These are phyloP conservation scores for Rhopilema esculentum DNA, from an alignment of 30 jellyfish, hydroid and myxozoan species.

Conservation along the genomic window DNA sequence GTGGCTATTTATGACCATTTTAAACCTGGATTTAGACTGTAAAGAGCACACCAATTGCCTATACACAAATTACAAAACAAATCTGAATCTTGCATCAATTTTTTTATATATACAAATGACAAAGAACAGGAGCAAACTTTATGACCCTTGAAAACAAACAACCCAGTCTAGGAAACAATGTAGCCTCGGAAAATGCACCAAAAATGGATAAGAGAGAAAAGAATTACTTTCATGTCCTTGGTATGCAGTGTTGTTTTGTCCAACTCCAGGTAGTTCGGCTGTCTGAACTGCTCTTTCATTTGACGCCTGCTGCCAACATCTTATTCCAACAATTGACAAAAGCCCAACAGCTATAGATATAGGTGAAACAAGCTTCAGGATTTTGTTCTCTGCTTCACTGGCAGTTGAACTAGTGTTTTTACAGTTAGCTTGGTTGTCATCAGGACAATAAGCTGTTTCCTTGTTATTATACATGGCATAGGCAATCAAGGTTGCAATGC, in stretches of 20 bases:
- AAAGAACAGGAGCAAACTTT: too few relatives aligned
- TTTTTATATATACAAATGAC: too few relatives aligned
- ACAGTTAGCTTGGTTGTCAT: neutral
- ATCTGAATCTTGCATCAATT: too few relatives aligned
- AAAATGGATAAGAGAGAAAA: too few relatives aligned
- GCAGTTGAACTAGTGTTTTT: neutral
- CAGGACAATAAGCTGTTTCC: neutral
- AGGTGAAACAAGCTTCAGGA: slow-evolving; percentile 31
- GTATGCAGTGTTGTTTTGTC: slow-evolving; percentile 12
- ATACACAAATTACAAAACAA: too few relatives aligned
- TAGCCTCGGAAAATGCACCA: too few relatives aligned
- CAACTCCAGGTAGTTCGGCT: neutral
- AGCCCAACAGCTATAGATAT: slow-evolving; percentile 28
- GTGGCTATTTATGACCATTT: too few relatives aligned
- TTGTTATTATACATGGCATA: slow-evolving; percentile 14
- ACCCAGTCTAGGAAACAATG: too few relatives aligned
- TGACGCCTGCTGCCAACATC: slow-evolving; percentile 44
- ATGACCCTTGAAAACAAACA: too few relatives aligned
- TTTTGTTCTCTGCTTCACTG: slow-evolving; percentile 4
- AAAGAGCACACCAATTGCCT: too few relatives aligned
- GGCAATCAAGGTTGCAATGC: slow-evolving; percentile 38
- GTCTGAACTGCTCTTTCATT: neutral
- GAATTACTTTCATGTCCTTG: slow-evolving; percentile 12
- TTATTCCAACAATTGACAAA: neutral
- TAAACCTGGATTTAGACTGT: too few relatives aligned